Conservation (phyloP, 2,797 vertebrate genomes). For the Cheirogaleus major region DNA sequence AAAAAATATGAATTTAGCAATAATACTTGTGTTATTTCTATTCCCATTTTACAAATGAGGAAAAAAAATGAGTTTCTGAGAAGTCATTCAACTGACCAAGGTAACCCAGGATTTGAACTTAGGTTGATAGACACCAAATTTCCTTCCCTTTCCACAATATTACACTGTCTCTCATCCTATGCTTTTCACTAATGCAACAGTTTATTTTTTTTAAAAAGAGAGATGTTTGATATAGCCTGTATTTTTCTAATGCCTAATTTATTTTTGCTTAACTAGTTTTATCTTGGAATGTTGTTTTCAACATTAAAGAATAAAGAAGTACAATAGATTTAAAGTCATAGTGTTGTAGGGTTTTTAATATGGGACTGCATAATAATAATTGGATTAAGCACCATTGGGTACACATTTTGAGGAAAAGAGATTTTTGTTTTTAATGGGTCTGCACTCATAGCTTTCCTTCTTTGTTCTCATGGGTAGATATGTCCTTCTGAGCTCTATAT, state of each 20-base stretch:
- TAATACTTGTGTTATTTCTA: not conserved
- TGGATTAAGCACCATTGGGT: not conserved
- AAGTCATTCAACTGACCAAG: not conserved
- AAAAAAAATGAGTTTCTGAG: not conserved
- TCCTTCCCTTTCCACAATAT: not conserved
- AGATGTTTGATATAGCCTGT: not conserved
- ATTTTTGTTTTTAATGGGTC: not conserved
- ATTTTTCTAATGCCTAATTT: not conserved
- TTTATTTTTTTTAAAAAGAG: not conserved
- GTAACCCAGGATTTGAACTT: not conserved
- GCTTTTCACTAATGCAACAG: not conserved
- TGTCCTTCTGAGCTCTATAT: not conserved
- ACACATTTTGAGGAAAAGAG: not conserved
- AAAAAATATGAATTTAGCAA: not conserved
- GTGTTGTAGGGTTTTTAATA: not conserved
- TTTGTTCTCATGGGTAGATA: not conserved
- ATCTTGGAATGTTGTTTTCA: not conserved
- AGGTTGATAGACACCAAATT: not conserved
- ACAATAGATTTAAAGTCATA: not conserved
- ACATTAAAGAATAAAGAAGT: not conserved
- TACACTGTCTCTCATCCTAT: not conserved
- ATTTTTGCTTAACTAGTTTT: not conserved
- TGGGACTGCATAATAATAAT: not conserved
- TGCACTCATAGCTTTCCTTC: not conserved
- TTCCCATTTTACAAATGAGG: not conserved